These are phyloP conservation scores for Ypsolopha scabrella DNA, from an alignment of 2,888 invertebrate species.

Conservation along the genomic window DNA sequence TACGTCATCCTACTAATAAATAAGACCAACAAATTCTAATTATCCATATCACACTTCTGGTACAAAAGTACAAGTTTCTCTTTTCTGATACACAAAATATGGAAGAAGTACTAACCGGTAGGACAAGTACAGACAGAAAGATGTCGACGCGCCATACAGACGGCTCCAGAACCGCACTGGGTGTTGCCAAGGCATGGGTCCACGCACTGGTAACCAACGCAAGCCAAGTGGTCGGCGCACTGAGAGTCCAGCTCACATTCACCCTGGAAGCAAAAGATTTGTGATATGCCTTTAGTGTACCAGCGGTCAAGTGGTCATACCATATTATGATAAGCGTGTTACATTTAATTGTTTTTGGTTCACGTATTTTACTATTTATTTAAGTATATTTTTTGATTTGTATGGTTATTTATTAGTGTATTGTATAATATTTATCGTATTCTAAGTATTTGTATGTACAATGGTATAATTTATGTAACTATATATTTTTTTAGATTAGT, in stretches of 20 bases:
- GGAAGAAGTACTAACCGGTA: slow-evolving; percentile 48
- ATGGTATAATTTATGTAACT: no score
- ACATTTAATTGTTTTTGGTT: no score
- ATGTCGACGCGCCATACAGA: slow-evolving; percentile 81
- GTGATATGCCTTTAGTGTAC: not conserved
- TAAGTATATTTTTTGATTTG: no score
- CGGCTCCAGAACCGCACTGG: slow-evolving; percentile 82
- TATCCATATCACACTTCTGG: not conserved
- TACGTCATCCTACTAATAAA: not conserved
- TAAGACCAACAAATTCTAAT: no score
- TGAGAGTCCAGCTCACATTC: slow-evolving; percentile 84
- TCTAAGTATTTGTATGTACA: no score
- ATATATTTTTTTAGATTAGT: no score
- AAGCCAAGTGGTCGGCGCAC: slow-evolving; percentile 80
- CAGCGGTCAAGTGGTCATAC: no score
- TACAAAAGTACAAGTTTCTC: not conserved
- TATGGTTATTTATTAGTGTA: no score
- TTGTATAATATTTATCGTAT: no score
- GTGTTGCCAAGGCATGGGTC: slow-evolving; percentile 78
- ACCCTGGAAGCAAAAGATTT: slow-evolving; percentile 57
- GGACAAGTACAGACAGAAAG: slow-evolving; percentile 87
- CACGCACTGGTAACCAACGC: slow-evolving; percentile 80
- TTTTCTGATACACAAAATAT: not conserved
- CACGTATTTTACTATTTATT: no score
- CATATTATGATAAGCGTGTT: no score